Evolutionary conservation across 1,140 invertebrate genomes (phyloP).

Genomic region (Bombus polaris): DNA sequence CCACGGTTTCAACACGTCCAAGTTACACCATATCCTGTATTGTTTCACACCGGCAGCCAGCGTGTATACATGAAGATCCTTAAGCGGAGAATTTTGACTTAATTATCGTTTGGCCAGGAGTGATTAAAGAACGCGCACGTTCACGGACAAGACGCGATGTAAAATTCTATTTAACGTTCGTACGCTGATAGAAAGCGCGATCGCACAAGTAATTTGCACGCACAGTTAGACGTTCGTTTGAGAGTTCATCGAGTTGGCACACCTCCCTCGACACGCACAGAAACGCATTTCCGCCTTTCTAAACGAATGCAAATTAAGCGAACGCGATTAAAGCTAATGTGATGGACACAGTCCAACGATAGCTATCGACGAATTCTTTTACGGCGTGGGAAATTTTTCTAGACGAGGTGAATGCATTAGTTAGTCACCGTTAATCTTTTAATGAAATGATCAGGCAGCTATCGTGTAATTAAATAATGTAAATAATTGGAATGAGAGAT

Average conservation of each 20-base stretch:
- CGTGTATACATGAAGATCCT: background rate
- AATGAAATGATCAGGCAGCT: background rate
- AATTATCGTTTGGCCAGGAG: background rate
- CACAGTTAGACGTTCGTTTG: conserved; percentile 28
- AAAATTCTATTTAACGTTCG: conserved; percentile 38
- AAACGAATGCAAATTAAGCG: conserved; percentile 65
- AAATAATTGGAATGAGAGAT: background rate
- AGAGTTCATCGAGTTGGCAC: conserved; percentile 42
- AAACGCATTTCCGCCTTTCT: conserved; percentile 68
- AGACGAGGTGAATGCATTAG: background rate
- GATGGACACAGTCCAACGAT: conserved; percentile 45
- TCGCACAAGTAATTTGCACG: conserved; percentile 49
- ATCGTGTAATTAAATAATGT: background rate
- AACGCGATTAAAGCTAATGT: conserved; percentile 33
- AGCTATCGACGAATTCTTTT: conserved; percentile 27
- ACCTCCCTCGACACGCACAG: conserved; percentile 21
- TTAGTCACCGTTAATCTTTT: conserved; percentile 1
- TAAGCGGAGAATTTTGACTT: conserved; percentile 25
- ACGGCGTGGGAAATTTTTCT: conserved; percentile 39
- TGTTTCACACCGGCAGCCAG: conserved; percentile 24
- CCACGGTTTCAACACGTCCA: conserved; percentile 35
- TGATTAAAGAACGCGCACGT: background rate
- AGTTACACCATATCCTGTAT: conserved; percentile 46
- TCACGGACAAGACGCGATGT: background rate
- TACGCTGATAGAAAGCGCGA: conserved; percentile 54